Evolutionary conservation across 2,113 vertebrate genomes (phyloP), one percentile per base, ranked within the genome.

Genomic region (Clarias batrachus): DNA sequence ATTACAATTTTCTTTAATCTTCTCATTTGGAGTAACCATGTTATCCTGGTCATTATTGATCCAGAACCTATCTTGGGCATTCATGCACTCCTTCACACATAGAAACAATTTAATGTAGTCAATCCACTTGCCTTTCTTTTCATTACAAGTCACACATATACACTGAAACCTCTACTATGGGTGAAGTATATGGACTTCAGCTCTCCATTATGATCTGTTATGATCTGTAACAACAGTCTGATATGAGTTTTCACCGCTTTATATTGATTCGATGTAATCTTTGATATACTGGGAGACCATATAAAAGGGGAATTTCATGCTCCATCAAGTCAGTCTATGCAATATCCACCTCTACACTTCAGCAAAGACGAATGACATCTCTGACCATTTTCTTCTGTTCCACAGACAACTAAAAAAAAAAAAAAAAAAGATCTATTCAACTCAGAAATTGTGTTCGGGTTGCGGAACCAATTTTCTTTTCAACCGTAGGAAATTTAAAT

Each of bases 221-320:
- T 81, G 21, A 37, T 81, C 59, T 81, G 57, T 81, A 81, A 81
- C 79, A 81, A 63, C 57, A 81, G 79, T 62, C 17, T 37, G 57
- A 63, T 80, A 80, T 81, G 79, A 16, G 59, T 81, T 81, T 81
- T 81, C 59, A 59, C 21, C 27, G 33, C 33, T 81, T 63, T 41
- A 81, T 81, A 81, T 81, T 63, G 57, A 41, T 81, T 63, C 63
- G 59, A 81, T 81, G 79, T 41, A 81, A 81, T 81, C 79, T 81
- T 81, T 81, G 79, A 63, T 81, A 81, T 81, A 63, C 30, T 14
- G 19, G 59, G 79, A 81, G 21, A 25, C 79, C 59, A 81, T 41
- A 62, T 63, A 62, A 37, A 63, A 62, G 30, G 14, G 60, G 60
- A 81, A 63, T 37, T 81, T 81, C 33, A 81, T 63, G 57, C 30